Base-by-base conservation (phyloP, 2,113 vertebrate genomes). In the Chloropsis cyanopogon region DNA sequence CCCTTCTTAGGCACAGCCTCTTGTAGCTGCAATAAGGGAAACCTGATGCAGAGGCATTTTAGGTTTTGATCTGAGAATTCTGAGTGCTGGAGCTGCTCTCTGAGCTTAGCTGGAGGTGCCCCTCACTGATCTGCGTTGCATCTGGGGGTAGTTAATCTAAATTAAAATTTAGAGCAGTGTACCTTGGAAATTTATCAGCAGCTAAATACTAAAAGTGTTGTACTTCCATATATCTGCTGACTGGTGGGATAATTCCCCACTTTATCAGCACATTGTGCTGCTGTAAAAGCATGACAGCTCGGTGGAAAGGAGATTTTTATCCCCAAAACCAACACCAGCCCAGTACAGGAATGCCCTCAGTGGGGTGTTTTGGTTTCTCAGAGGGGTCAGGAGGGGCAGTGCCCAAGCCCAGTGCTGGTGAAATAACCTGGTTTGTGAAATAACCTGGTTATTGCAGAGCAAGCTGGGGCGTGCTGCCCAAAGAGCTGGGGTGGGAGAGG, bases 191-290 rank as follows among this genome's bases (percentile, higher is more conserved):
- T 75, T 24, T 33, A 29, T 61, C 46, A 25, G 13, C 31, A 70
- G 15, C 56, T 54, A 41, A 73, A 59, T 21, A 2, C 33, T 17
- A 19, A 18, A 24, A 41, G 15, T 12, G 21, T 17, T 78, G 23
- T 42, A 41, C 12, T 1, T 39, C 10, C 0, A 1, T 5, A 1
- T 37, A 6, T n/a, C 60, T 83, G 44, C 29, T 60, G 2, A 11
- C 37, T n/a, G 53, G 10, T 56, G 50, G 47, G 56, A 16, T 84
- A 2, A 39, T 29, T 46, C 41, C 14, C 7, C 7, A 11, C 28
- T 24, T 37, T 4, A 13, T 21, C 60, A 19, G 16, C 20, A 18
- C 20, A 2, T 6, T 31, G 26, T 41, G 16, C 41, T 69, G 44
- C 15, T 78, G 3, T 9, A 15, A 57, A 65, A 56, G 10, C 21